phyloP scores from a whole-genome alignment of 2,113 vertebrate species.

The Entelurus aequoreus region DNA sequence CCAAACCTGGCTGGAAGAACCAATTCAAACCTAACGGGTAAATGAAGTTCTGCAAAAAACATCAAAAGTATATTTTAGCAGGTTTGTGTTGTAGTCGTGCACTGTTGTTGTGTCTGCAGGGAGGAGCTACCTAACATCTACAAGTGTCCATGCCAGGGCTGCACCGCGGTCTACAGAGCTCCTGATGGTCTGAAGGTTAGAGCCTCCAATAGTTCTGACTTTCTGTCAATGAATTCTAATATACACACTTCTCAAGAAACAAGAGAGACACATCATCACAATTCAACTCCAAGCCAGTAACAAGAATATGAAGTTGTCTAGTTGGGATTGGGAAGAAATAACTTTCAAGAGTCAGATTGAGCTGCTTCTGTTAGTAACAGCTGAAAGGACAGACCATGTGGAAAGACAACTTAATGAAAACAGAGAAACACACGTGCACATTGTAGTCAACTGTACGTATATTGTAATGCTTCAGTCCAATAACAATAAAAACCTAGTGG shows the following conservation, averaged over 20 bases:
- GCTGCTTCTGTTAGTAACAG: no score
- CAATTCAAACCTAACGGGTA: constrained; percentile 87
- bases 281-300: not conserved
- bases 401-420: no score
- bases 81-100: not conserved
- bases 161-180: constrained; percentile 88
- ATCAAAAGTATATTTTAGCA: no score
- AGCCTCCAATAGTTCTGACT: not conserved
- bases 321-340: not conserved
- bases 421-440: no score
- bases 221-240: not conserved
- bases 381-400: no score
- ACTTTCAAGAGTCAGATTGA: not conserved
- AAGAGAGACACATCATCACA: not conserved
- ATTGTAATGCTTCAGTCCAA: no score
- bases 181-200: constrained; percentile 92
- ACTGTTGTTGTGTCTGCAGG: constrained; percentile 57
- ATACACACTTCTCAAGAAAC: no score
- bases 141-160: constrained; percentile 96
- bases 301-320: not conserved
- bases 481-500: no score
- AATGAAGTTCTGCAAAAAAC: not conserved
- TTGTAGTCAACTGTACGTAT: no score
- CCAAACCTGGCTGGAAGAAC: constrained; percentile 95
- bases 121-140: constrained; percentile 96